Evolutionary conservation across 2,113 vertebrate species (phyloP).

Genomic region (Hemibagrus wyckioides): DNA sequence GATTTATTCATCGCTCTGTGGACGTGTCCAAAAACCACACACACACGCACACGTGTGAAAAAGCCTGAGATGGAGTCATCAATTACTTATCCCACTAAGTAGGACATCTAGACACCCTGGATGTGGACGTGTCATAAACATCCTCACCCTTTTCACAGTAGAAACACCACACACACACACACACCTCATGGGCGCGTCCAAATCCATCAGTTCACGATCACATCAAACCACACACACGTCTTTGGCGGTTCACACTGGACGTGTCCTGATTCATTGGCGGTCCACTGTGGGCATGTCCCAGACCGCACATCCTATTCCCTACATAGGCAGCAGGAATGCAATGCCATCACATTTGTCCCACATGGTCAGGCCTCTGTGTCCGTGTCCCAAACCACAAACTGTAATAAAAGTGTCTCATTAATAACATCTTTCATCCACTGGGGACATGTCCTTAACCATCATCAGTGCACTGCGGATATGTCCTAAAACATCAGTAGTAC

Average conservation of each 20-base stretch:
- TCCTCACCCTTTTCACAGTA: neutral
- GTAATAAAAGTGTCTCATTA: neutral
- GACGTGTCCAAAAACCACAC: neutral
- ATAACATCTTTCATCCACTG: neutral
- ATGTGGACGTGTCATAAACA: neutral
- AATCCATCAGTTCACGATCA: neutral
- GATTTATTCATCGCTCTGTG: neutral
- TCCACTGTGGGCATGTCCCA: neutral
- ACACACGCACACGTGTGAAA: neutral
- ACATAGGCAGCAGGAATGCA: conserved; percentile 1
- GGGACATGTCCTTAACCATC: neutral
- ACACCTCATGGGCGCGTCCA: no score
- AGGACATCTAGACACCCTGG: neutral
- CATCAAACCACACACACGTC: neutral
- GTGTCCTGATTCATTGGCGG: neutral
- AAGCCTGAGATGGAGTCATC: neutral
- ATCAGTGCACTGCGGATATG: neutral
- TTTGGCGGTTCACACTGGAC: no score
- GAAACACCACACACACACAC: no score
- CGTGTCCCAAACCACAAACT: neutral
- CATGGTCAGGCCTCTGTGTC: neutral
- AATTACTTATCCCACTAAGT: neutral
- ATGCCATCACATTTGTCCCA: neutral
- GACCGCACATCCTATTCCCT: neutral
- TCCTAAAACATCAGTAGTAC: neutral